phyloP scores from a whole-genome alignment of 2,797 vertebrate genomes.

The Spinus olivaceus region DNA sequence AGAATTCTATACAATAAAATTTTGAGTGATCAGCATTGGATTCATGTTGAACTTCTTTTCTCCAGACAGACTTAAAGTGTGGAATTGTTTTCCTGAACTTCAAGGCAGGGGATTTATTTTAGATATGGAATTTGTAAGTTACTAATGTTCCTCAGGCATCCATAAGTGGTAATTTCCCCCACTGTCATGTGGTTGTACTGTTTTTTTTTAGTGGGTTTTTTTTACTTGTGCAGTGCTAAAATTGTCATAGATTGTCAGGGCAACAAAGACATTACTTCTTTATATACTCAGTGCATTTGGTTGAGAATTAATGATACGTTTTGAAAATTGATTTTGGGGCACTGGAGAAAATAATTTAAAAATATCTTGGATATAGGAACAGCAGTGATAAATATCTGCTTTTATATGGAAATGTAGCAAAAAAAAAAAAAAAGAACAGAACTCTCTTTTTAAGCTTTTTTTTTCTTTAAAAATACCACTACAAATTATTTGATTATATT shows the following conservation, averaged over 20 bases:
- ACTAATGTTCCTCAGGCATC: background rate
- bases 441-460: background rate
- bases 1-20: background rate
- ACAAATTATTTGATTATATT: background rate
- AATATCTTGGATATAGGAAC: background rate
- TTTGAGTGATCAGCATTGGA: accelerated
- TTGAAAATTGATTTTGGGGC: background rate
- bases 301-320: background rate
- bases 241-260: background rate
- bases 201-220: background rate
- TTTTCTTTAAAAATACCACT: background rate
- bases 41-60: background rate
- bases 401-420: background rate
- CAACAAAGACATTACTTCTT: background rate
- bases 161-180: background rate
- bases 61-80: background rate
- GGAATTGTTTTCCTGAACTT: background rate
- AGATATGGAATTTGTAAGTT: background rate
- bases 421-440: background rate
- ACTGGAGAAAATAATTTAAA: background rate
- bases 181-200: background rate
- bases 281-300: background rate
- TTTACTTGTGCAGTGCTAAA: background rate
- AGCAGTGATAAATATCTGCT: background rate
- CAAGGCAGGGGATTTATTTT: background rate